Evolutionary conservation across 2,113 vertebrate genomes (phyloP), one percentile per base, ranked within the genome.

Genomic region (Dasyurus viverrinus): DNA sequence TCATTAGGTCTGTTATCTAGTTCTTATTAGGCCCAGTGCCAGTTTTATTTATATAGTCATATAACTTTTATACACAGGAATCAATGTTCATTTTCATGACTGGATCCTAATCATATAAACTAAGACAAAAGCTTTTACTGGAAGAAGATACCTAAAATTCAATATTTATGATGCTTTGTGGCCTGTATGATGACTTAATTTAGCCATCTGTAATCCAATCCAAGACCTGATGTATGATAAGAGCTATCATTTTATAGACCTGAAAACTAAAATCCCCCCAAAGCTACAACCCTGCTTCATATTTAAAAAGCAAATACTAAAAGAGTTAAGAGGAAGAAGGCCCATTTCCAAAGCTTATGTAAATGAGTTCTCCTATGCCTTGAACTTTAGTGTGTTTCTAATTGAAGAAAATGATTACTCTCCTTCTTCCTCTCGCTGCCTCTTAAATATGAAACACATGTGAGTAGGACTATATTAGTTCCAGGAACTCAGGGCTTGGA

Each of bases 391-490:
- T 95, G 93, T 92, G 24, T 95, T 97, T 96, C 91, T 90, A 30
- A 94, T 93, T 97, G 90, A 94, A 95, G 91, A 93, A 95, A 96
- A 95, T 42, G 30, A 91, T 96, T 94, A 92, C 25, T 94, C 46
- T 93, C 90, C 46, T 52, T 46, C 95, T 92, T 53, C 53, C n/a
- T 95, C 94, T 95, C 95, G 89, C 90, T 42, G 89, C 91, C 26
- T 90, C 76, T 91, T 60, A 93, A 97, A 97, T 95, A 36, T 90
- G n/a, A 96, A 96, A 92, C 96, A 97, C 96, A 96, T 96, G 95
- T 95, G 68, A 97, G 52, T 50, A 94, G 89, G 53, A 96, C 95
- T 93, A 96, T 52, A 96, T 50, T 57, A 95, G 50, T 93, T 92
- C 91, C 89, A 52, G 89, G 92, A 96, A 92, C 95, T 52, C 50